A percentile compares a stretch with the other conserved stretches of the same genome.
These are phyloP conservation scores for Calliphora vicina DNA, from an alignment of 1,140 invertebrate genomes.

Conservation along the genomic window DNA sequence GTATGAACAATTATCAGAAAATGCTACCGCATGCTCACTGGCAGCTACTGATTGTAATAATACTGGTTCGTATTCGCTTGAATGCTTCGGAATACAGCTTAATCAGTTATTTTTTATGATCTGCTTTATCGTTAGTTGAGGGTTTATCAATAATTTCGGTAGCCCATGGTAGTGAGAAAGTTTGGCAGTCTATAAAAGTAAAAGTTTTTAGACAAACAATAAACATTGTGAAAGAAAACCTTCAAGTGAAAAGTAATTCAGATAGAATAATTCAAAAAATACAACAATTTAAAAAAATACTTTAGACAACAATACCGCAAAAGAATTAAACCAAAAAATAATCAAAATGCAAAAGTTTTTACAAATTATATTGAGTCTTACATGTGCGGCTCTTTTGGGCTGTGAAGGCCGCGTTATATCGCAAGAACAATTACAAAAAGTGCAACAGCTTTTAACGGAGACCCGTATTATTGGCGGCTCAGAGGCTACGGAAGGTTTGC, in stretches of 20 bases:
- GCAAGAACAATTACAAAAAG: not conserved
- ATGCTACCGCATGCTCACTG: too few species aligned
- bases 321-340: not conserved
- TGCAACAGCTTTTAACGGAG: constrained; percentile 21
- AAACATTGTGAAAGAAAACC: not conserved
- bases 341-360: constrained; percentile 17
- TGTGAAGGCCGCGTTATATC: constrained; percentile 19
- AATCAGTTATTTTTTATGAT: not conserved
- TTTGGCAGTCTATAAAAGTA: constrained; percentile 15
- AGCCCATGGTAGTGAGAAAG: not conserved
- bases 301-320: not conserved
- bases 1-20: too few species aligned
- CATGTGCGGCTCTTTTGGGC: not conserved
- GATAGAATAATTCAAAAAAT: too few species aligned
- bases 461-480: constrained; percentile 63
- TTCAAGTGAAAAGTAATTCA: not conserved
- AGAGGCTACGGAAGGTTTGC: constrained; percentile 56
- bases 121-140: not conserved
- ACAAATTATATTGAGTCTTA: not conserved
- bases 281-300: too few species aligned
- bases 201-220: not conserved
- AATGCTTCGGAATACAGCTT: too few species aligned
- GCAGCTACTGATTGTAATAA: too few species aligned
- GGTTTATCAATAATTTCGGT: not conserved
- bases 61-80: too few species aligned